Conservation (phyloP, 2,113 vertebrate genomes). For the Sialia sialis region DNA sequence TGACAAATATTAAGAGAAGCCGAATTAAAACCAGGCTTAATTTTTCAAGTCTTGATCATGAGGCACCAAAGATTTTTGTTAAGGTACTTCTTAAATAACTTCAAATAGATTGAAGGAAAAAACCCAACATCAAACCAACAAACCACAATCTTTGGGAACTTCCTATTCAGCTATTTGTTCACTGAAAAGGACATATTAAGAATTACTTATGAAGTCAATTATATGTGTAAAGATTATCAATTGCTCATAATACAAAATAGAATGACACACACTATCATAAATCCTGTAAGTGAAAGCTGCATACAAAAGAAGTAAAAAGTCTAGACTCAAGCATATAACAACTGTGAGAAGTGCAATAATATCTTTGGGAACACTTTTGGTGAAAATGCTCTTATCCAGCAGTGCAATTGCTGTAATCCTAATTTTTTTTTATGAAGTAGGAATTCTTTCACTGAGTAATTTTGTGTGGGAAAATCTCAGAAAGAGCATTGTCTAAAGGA, state of each 20-base stretch:
- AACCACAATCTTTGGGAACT: neutral
- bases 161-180: neutral
- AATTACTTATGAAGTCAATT: neutral
- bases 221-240: neutral
- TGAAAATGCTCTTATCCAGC: neutral
- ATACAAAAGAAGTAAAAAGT: neutral
- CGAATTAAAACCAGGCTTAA: neutral
- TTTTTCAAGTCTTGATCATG: neutral
- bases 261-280: neutral
- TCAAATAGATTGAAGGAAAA: neutral
- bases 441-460: neutral
- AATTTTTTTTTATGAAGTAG: neutral
- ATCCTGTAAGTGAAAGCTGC: neutral
- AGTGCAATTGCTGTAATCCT: neutral
- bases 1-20: neutral
- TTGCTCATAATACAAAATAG: neutral
- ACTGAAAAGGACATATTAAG: neutral
- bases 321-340: neutral
- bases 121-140: fast-evolving
- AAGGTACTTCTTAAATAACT: neutral
- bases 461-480: neutral
- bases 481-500: neutral
- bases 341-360: fast-evolving
- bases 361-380: neutral
- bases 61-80: neutral